These are phyloP conservation scores for Macroramphosus scolopax DNA, from an alignment of 2,797 vertebrate species.

Conservation along the genomic window DNA sequence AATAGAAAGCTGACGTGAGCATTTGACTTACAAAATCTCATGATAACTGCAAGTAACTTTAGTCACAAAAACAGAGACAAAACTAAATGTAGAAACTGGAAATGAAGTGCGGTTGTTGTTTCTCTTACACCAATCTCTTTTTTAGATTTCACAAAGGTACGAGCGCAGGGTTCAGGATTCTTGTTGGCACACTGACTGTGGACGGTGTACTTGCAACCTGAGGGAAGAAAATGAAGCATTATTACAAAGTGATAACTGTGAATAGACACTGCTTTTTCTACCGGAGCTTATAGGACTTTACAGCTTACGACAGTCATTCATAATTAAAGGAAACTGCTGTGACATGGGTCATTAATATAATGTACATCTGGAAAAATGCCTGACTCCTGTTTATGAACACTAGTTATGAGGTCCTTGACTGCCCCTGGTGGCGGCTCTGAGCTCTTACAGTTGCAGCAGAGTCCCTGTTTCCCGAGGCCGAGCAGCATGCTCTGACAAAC, in stretches of 20 bases:
- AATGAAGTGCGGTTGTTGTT: background rate
- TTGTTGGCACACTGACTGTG: slow-evolving; percentile 89
- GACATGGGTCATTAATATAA: slow-evolving; percentile 3
- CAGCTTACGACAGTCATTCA: no score
- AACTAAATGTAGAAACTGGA: background rate
- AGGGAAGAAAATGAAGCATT: slow-evolving; percentile 10
- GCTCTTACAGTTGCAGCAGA: slow-evolving; percentile 86
- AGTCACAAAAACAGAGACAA: slow-evolving; percentile 2
- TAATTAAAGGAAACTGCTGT: no score
- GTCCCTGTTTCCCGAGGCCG: slow-evolving; percentile 87
- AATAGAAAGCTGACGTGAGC: slow-evolving; percentile 6
- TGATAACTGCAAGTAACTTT: background rate
- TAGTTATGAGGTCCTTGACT: slow-evolving; percentile 2
- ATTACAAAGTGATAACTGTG: background rate
- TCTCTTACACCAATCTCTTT: slow-evolving; percentile 84
- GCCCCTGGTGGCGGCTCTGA: slow-evolving; percentile 52
- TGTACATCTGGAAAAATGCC: background rate
- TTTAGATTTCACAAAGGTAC: slow-evolving; percentile 85
- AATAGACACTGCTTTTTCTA: background rate
- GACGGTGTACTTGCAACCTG: slow-evolving; percentile 88
- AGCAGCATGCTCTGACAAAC: slow-evolving; percentile 84
- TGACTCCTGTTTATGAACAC: background rate
- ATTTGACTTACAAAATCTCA: no score
- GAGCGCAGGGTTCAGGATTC: slow-evolving; percentile 79
- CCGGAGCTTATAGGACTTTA: background rate